Base-by-base conservation (phyloP, 2,888 invertebrate genomes). In the Notodonta ziczac region DNA sequence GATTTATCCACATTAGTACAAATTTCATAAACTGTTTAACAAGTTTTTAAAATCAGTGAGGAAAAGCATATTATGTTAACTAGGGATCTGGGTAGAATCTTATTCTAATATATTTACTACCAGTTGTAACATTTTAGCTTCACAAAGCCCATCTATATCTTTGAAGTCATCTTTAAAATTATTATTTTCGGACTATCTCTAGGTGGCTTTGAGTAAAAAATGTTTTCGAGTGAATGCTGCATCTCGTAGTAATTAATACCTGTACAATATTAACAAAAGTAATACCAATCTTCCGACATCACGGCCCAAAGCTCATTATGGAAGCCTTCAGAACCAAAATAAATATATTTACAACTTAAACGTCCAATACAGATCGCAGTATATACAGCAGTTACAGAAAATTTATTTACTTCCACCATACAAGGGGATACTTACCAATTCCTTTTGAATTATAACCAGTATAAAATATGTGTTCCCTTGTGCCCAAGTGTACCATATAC, bases 341-440 rank as follows among this genome's bases (percentile, higher is more conserved):
- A 24, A 56, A 70, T 74, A 72, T 78, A 69, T 83, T 84, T 80
- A 84, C 72, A 78, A 61, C 60, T 63, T 54, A 67, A 74, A 73
- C 76, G 72, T 63, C 68, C 68, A 76, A 66, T 76, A 69, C 57
- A 68, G 59, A 53, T 76, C 66, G 88, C 88, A 74, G 69, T 89
- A 91, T 92, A 61, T 92, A 92, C 92, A 93, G 92, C 92, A 70
- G 83, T 83, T 79, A 72, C 62, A 74, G 74, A 81, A 76, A 73
- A 63, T 76, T 77, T 63, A 63, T 66, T 62, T 67, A 62, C 68
- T 74, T 55, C 66, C 63, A 73, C 59, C 55, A 35, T 69, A 58
- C 58, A 59, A 63, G 35, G 44, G 62, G 58, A 67, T 78, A 83
- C 82, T 81, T 74, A 85, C 83, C 56, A 44, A 13, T 53, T 55